Base-by-base conservation (phyloP, 2,888 invertebrate species). In the Colletes collaris region DNA sequence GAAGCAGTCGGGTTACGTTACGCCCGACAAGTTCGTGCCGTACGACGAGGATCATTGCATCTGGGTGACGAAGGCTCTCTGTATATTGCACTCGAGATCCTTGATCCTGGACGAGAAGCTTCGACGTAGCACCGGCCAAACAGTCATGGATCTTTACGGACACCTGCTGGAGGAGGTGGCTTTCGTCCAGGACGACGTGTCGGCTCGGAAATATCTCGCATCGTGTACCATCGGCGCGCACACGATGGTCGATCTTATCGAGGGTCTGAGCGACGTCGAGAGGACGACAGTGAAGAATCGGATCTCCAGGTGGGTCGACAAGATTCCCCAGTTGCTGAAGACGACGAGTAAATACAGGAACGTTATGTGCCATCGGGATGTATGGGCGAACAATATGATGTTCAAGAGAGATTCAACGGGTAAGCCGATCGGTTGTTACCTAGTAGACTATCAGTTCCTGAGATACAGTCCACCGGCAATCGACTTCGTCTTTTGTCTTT, bases 331-430 rank as follows among this genome's bases (percentile, higher is more conserved):
- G 0, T 27, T 88, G 19, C n/a, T 89, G 8, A 40, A 50, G 4
- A 58, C 83, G 5, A 83, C 85, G 0, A 27, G n/a, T 1, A 82
- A 81, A 27, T 81, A 74, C 63, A 77, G 83, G 5, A 88, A 90
- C 35, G 89, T 90, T 2, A 64, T 91, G 1, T 89, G 88, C 65
- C 92, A 92, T 65, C 90, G 92, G 4, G 92, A 92, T 62, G 79
- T 89, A 55, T 92, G 91, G 87, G 74, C 88, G 4, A 92, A 92
- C 77, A 92, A 92, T 70, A 85, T 92, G 19, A 84, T 92, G 83
- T 87, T 90, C 76, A 89, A 88, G 11, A 78, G 86, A 50, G 87
- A 89, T 53, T 1, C 65, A 0, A 5, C 8, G 0, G 76, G 79
- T 0, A 86, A 77, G 0, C 85, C 85, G 0, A 53, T 72, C 4